A percentile compares a stretch with the other conserved stretches of the same genome.
Conservation (phyloP, 1,140 invertebrate species). For the Oscheius sp. region DNA sequence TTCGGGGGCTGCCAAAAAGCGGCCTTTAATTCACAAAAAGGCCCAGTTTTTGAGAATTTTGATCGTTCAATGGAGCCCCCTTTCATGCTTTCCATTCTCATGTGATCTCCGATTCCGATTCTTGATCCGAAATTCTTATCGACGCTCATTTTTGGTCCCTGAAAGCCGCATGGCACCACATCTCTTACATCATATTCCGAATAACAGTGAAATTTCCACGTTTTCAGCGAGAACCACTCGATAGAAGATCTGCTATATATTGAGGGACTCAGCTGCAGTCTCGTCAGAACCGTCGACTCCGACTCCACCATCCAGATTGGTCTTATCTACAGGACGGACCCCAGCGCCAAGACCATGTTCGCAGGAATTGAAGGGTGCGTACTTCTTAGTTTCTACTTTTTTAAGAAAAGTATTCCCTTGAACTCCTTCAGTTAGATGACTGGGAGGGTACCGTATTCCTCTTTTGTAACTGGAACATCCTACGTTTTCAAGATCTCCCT, state of each 20-base stretch:
- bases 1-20: background rate
- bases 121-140: background rate
- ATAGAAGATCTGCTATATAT: conserved; percentile 20
- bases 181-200: too few relatives aligned
- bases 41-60: conserved; percentile 1
- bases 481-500: too few relatives aligned
- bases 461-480: too few relatives aligned
- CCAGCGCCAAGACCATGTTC: conserved; percentile 8
- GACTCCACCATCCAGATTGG: conserved; percentile 35
- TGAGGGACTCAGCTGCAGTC: background rate
- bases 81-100: background rate
- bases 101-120: background rate
- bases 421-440: too few relatives aligned
- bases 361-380: conserved; percentile 42
- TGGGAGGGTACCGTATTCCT: too few relatives aligned
- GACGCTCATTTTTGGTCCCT: too few relatives aligned
- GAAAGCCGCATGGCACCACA: too few relatives aligned
- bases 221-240: conserved; percentile 26
- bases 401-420: too few relatives aligned
- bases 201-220: conserved; percentile 7
- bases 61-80: too few relatives aligned
- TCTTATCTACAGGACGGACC: conserved; percentile 12
- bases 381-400: too few relatives aligned
- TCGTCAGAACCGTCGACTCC: conserved; percentile 11
- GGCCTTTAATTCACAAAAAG: background rate